Evolutionary conservation across 2,888 invertebrate genomes (phyloP).

Genomic region (Junonia oenone): DNA sequence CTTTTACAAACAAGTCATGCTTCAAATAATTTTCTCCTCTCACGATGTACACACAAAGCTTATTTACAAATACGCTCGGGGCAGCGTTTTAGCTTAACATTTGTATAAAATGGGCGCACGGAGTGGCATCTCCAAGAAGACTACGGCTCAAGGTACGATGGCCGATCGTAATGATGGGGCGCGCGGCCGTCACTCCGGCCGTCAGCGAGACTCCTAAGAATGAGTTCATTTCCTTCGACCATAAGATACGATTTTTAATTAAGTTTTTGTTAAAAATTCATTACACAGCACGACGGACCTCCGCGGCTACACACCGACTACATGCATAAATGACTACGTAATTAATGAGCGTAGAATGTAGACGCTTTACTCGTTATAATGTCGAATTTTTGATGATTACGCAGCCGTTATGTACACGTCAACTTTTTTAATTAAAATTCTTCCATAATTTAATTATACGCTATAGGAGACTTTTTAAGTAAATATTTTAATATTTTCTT

Average conservation of each 20-base stretch:
- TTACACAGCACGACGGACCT: slow-evolving; percentile 63
- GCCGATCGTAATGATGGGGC: slow-evolving; percentile 63
- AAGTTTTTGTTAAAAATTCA: slow-evolving; percentile 79
- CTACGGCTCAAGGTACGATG: slow-evolving; percentile 48
- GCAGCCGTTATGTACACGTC: slow-evolving; percentile 37
- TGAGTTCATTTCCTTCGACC: slow-evolving; percentile 79
- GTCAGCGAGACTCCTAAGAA: slow-evolving; percentile 74
- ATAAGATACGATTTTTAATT: slow-evolving; percentile 79
- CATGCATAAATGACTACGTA: slow-evolving; percentile 67
- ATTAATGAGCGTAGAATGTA: slow-evolving; percentile 64
- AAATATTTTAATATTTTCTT: background rate
- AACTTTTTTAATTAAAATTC: slow-evolving; percentile 30
- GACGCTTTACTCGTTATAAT: slow-evolving; percentile 40
- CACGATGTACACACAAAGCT: slow-evolving; percentile 4
- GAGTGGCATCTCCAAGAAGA: slow-evolving; percentile 16
- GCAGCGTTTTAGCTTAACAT: slow-evolving; percentile 3
- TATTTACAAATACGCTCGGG: slow-evolving; percentile 13
- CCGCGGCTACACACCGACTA: slow-evolving; percentile 49
- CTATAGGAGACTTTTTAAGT: background rate
- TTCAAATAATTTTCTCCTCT: slow-evolving; percentile 2
- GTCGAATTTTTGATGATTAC: slow-evolving; percentile 51
- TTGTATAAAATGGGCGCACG: slow-evolving; percentile 8
- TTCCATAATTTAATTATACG: slow-evolving; percentile 7
- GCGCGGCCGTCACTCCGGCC: slow-evolving; percentile 66
- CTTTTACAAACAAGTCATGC: background rate